Conservation (phyloP, 2,888 invertebrate species). For the Escarpia spicata region DNA sequence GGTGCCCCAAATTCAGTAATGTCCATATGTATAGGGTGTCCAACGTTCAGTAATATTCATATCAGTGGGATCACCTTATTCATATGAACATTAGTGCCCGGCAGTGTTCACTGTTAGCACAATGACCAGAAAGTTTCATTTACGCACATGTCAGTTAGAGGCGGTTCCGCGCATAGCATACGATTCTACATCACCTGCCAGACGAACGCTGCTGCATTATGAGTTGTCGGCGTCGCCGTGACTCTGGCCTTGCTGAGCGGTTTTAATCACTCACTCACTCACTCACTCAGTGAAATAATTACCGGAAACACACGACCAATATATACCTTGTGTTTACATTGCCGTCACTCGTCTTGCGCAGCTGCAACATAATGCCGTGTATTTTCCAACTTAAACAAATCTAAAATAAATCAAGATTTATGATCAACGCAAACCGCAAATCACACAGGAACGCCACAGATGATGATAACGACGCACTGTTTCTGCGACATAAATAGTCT, state of each 20-base stretch:
- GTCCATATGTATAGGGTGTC: not conserved
- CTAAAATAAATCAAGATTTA: too few relatives aligned
- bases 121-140: not conserved
- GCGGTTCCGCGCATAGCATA: too few relatives aligned
- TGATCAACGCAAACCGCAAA: too few relatives aligned
- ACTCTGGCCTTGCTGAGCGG: not conserved
- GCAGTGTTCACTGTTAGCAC: too few relatives aligned
- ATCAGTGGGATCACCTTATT: not conserved
- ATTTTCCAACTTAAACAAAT: not conserved
- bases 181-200: too few relatives aligned
- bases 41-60: too few relatives aligned
- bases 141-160: too few relatives aligned
- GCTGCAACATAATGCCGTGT: not conserved
- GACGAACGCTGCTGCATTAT: not conserved
- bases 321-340: not conserved
- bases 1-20: not conserved
- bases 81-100: too few relatives aligned
- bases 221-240: not conserved
- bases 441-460: too few relatives aligned
- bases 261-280: not conserved
- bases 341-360: not conserved
- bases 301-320: not conserved
- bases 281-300: not conserved
- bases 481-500: too few relatives aligned
- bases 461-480: too few relatives aligned